Percentiles rank a stretch among this genome's conserved stretches.
These are phyloP conservation scores for Mesorhabditis sp. DNA, from an alignment of 2,888 invertebrate genomes.

Conservation along the genomic window DNA sequence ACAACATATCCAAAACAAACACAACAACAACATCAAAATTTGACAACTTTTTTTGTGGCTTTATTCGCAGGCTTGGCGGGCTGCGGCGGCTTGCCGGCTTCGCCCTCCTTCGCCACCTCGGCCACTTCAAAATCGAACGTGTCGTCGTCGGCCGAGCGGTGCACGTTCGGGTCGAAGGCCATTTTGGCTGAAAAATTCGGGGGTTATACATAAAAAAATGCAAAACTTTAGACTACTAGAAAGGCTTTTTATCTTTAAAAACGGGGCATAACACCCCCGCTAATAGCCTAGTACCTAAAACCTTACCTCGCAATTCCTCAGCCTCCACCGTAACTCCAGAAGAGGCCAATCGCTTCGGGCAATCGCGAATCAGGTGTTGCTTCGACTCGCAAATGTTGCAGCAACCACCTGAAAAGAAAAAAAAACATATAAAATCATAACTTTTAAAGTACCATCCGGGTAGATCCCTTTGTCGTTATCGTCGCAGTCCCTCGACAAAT, in stretches of 20 bases:
- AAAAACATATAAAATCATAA: background rate
- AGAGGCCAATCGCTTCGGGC: slow-evolving; percentile 26
- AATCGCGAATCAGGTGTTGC: slow-evolving; percentile 78
- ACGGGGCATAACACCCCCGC: too few species aligned
- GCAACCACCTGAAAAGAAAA: slow-evolving; percentile 62
- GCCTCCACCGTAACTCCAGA: background rate
- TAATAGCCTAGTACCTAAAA: too few species aligned
- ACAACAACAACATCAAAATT: too few species aligned
- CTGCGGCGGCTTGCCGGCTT: background rate
- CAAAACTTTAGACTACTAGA: too few species aligned
- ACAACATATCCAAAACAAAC: too few species aligned
- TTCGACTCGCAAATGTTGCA: slow-evolving; percentile 77
- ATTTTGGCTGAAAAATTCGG: too few species aligned
- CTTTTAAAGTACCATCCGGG: slow-evolving; percentile 68
- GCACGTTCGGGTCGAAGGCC: too few species aligned
- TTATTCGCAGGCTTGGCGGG: background rate
- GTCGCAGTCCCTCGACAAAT: slow-evolving; percentile 81
- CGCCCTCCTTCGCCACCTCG: background rate
- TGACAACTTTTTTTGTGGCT: background rate
- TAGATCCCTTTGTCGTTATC: slow-evolving; percentile 82
- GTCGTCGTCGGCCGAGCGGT: too few species aligned
- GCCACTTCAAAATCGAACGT: background rate
- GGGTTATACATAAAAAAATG: too few species aligned
- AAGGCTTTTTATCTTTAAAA: too few species aligned
- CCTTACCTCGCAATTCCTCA: too few species aligned